phyloP scores from a whole-genome alignment of 1,140 invertebrate genomes.

The Penaeus vannamei region DNA sequence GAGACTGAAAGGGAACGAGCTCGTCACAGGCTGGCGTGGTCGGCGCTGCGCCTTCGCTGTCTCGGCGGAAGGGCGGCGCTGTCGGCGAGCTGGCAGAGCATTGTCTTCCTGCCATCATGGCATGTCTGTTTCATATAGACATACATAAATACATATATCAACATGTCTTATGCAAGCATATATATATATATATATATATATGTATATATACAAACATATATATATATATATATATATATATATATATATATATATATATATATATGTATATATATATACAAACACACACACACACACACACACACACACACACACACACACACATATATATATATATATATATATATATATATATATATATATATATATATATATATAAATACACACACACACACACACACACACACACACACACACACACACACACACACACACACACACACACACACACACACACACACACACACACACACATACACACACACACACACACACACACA shows the following conservation, averaged over 20 bases:
- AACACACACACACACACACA: no score
- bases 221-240: constrained; percentile 16
- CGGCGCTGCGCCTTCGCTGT: no score
- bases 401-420: constrained; percentile 14
- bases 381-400: constrained; percentile 14
- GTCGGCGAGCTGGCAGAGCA: no score
- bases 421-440: constrained; percentile 14
- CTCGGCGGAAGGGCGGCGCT: no score
- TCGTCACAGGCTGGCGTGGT: no score
- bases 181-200: constrained; percentile 16
- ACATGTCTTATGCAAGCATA: constrained; percentile 12
- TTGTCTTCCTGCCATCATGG: neutral
- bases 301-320: constrained; percentile 5
- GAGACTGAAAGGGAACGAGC: no score
- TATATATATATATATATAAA: constrained; percentile 9
- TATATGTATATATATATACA: constrained; percentile 9
- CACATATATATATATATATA: constrained; percentile 9
- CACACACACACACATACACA: constrained; percentile 14
- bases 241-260: constrained; percentile 10
- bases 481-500: neutral
- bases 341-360: constrained; percentile 10
- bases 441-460: constrained; percentile 16
- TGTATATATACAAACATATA: no score
- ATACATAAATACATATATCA: neutral
- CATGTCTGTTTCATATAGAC: no score